Base-by-base conservation (phyloP, 2,888 invertebrate genomes). In the Cartodere bifasciata region DNA sequence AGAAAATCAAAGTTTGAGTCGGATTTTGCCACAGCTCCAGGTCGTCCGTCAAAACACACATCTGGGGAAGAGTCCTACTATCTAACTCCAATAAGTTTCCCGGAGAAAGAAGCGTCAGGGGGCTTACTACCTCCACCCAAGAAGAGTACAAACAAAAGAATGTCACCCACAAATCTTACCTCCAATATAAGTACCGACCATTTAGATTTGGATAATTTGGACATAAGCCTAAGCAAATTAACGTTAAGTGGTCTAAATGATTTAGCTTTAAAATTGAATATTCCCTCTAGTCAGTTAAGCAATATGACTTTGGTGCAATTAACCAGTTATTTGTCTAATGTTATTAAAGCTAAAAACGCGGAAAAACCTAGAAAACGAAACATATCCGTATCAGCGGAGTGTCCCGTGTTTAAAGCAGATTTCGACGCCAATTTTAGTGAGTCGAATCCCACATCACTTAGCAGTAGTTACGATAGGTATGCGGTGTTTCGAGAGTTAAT, bases 221-320 rank as follows among this genome's bases (percentile, higher is more conserved):
- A 86, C 54, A 84, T 86, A 41, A 86, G 86, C 1, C 65, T 87
- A 35, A 79, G 75, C 47, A 85, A 88, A 53, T 67, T 88, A 35
- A 77, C 87, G 16, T 78, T 84, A 2, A 73, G 83, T 50, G 81
- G 81, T 43, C 72, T 88, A 50, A 79, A 80, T 43, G 86, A 88
- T 39, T 61, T 88, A 33, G 83, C 88, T 0, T 53, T 63, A 11
- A 79, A 80, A 63, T 65, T 72, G 34, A 77, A 78, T 43, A 83
- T 88, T 48, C 84, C 85, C 0, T 70, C 81, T 1, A 69, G 72
- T 28, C 78, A 84, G 34, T 60, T 90, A 26, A 83, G 84, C 29
- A 82, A 79, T 34, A 80, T 88, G 78, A 88, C 88, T 0, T 63
- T 90, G 35, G 84, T 85, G 13, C 87, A 88, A 56, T 65, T 90